A percentile compares a stretch with the other conserved stretches of the same genome.
These are phyloP conservation scores for Fopius arisanus DNA, from an alignment of 1,140 invertebrate genomes.

Conservation along the genomic window DNA sequence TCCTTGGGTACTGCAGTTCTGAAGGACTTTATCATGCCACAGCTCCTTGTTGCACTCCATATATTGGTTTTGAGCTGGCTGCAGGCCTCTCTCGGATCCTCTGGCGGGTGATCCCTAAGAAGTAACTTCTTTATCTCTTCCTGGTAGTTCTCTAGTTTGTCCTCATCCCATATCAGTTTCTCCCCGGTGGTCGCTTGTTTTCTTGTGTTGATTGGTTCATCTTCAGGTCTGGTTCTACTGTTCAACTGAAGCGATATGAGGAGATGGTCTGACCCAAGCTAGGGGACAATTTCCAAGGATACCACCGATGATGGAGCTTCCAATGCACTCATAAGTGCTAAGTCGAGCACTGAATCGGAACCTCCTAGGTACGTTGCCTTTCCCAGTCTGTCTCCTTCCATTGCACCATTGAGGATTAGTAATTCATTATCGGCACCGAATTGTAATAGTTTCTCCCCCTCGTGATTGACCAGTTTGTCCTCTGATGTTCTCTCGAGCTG, in stretches of 20 bases:
- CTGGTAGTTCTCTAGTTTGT: background rate
- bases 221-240: background rate
- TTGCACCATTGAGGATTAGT: background rate
- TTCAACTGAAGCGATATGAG: background rate
- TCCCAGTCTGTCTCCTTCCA: background rate
- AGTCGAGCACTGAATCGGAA: background rate
- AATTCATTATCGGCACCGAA: background rate
- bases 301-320: background rate
- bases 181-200: too few species aligned
- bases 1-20: background rate
- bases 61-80: background rate
- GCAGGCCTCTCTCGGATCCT: background rate
- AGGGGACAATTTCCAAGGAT: background rate
- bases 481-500: background rate
- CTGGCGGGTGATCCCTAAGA: background rate
- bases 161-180: background rate
- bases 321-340: background rate
- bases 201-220: background rate
- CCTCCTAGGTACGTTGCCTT: background rate
- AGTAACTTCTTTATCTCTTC: background rate
- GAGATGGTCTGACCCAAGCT: background rate
- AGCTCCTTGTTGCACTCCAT: background rate
- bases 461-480: background rate
- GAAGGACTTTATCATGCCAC: background rate
- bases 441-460: background rate